These are phyloP conservation scores for Nixonia krombeini DNA, from an alignment of 1,140 invertebrate genomes.

Conservation along the genomic window DNA sequence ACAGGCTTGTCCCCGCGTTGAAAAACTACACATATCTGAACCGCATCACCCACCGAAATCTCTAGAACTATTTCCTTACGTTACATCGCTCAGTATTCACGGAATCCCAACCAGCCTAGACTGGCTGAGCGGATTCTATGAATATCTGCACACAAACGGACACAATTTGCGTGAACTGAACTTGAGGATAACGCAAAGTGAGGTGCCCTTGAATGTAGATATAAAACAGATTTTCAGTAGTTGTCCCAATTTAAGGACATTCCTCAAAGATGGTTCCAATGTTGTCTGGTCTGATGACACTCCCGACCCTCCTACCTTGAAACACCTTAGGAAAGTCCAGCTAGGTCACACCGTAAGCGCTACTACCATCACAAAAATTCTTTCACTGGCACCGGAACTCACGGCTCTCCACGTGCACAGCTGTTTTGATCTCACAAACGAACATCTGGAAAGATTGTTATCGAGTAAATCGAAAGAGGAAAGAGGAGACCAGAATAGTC, in stretches of 20 bases:
- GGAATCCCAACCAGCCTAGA: constrained; percentile 59
- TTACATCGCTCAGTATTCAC: constrained; percentile 67
- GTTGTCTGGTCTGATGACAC: constrained; percentile 59
- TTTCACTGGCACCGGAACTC: constrained; percentile 62
- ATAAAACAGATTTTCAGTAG: constrained; percentile 59
- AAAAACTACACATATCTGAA: constrained; percentile 66
- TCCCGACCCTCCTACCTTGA: constrained; percentile 49
- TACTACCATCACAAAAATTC: constrained; percentile 58
- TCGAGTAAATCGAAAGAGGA: neutral
- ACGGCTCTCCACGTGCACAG: constrained; percentile 65
- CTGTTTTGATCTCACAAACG: constrained; percentile 65
- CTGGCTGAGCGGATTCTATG: constrained; percentile 66
- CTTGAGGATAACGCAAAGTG: constrained; percentile 56
- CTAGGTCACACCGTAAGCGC: constrained; percentile 63
- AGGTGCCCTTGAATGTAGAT: constrained; percentile 59
- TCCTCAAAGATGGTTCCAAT: constrained; percentile 62
- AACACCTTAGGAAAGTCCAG: constrained; percentile 61
- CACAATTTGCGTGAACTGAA: constrained; percentile 60
- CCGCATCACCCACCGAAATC: constrained; percentile 67
- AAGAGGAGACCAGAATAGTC: constrained; percentile 43
- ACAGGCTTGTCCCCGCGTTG: constrained; percentile 64
- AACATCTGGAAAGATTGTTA: constrained; percentile 56
- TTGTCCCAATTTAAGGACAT: constrained; percentile 61
- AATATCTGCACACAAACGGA: constrained; percentile 65
- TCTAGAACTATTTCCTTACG: constrained; percentile 59